Evolutionary conservation across 2,888 invertebrate species (phyloP), one percentile per base, ranked within the genome.

Genomic region (Pseudococcus viburni): DNA sequence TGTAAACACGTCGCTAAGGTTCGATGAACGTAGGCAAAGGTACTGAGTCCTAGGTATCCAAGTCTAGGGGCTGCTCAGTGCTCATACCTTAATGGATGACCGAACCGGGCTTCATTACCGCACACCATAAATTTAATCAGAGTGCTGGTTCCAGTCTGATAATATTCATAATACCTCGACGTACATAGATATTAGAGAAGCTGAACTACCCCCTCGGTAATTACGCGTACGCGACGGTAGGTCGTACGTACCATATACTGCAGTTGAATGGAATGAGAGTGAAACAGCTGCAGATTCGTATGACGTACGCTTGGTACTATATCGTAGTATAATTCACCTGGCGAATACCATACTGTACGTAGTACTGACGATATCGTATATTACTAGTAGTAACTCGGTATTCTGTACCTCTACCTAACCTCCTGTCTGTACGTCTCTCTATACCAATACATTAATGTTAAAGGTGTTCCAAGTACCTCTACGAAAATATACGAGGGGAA

Each of bases 101-200:
- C 55, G 55, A 55, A 7, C 55, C 55, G 0, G 55, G 84, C 84
- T 68, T 73, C 42, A 73, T 68, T 68, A 86, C 68, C 68, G 39
- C 22, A 19, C 39, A 86, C 86, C 86, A 86, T 86, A 86, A 86
- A 86, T 86, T 86, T 86, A 86, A 86, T 86, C 86, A 86, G 46
- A 86, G 86, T 86, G 42, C 42, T 42, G 73, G 86, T 86, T 86
- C 86, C 86, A 86, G 48, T 73, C 86, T 86, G 46, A 73, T 73
- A 86, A 73, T 73, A 68, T 73, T 86, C 68, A 68, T 68, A 26
- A 68, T 68, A 26, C 68, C 1, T 15, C 12, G 11, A 51, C 48
- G 22, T n/a, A 9, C 8, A 64, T 6, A n/a, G n/a, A n/a, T n/a
- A n/a, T n/a, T 7, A 7, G 42, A 33, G 19, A 19, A 6, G 19